phyloP scores from a whole-genome alignment of 2,113 vertebrate genomes.

The Narcine bancroftii region DNA sequence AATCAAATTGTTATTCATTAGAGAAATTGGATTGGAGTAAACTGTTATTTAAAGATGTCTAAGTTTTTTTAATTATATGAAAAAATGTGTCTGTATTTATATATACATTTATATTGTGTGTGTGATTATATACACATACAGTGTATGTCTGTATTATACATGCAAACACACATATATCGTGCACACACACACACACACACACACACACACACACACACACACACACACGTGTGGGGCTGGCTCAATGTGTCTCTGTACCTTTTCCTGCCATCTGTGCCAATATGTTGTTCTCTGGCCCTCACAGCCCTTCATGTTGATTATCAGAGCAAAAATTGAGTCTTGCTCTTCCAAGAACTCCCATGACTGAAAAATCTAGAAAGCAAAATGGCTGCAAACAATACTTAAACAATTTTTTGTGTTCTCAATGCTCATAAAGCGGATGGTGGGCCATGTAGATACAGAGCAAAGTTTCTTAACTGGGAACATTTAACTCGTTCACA shows the following conservation, averaged over 20 bases:
- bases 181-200: too few relatives aligned
- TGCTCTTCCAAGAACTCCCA: background rate
- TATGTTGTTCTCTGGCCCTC: background rate
- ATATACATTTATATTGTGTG: too few relatives aligned
- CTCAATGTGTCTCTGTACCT: background rate
- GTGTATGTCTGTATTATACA: too few relatives aligned
- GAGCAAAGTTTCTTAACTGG: background rate
- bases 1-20: background rate
- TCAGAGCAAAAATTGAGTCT: background rate
- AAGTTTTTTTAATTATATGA: too few relatives aligned
- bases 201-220: too few relatives aligned
- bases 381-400: background rate
- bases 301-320: background rate
- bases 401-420: background rate
- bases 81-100: too few relatives aligned
- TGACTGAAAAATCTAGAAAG: background rate
- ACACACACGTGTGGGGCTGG: too few relatives aligned
- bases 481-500: background rate
- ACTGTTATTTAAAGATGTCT: background rate
- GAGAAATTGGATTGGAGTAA: background rate
- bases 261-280: background rate
- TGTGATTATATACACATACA: too few relatives aligned
- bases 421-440: background rate
- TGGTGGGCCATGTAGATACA: background rate
- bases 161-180: too few relatives aligned